phyloP scores from a whole-genome alignment of 1,140 invertebrate genomes.

The Diorhabda sublineata region DNA sequence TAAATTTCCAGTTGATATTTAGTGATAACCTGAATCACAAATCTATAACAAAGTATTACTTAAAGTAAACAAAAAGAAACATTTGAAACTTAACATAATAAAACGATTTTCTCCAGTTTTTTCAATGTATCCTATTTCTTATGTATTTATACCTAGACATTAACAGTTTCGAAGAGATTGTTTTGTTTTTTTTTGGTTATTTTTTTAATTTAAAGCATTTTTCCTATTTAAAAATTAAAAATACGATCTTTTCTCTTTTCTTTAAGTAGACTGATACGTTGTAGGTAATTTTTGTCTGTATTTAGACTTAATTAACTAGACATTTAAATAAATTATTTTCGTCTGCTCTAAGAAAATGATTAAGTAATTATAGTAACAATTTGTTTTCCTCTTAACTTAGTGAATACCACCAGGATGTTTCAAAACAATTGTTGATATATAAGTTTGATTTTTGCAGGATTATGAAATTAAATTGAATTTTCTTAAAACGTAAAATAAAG shows the following conservation, averaged over 20 bases:
- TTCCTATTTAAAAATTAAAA: too few species aligned
- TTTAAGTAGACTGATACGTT: neutral
- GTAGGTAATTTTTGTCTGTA: slow-evolving; percentile 1
- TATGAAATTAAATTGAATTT: slow-evolving; percentile 3
- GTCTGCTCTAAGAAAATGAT: neutral
- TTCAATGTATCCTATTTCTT: neutral
- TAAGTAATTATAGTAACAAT: neutral
- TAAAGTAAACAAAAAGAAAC: too few species aligned
- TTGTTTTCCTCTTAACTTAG: neutral
- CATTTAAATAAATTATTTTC: neutral
- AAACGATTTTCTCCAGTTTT: neutral
- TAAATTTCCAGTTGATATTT: too few species aligned
- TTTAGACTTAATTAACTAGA: neutral
- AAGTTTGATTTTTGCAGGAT: neutral
- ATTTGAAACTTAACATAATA: neutral
- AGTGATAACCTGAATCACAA: too few species aligned
- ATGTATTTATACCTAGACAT: slow-evolving; percentile 1
- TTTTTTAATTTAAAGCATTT: too few species aligned
- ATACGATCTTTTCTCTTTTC: too few species aligned
- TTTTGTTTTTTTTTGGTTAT: neutral
- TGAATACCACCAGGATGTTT: neutral
- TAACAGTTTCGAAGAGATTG: neutral
- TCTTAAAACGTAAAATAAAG: neutral
- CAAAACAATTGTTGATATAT: neutral
- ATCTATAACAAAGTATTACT: too few species aligned